A percentile compares a stretch with the other conserved stretches of the same genome.
These are phyloP conservation scores for Merops nubicus DNA, from an alignment of 2,113 vertebrate species.

Conservation along the genomic window DNA sequence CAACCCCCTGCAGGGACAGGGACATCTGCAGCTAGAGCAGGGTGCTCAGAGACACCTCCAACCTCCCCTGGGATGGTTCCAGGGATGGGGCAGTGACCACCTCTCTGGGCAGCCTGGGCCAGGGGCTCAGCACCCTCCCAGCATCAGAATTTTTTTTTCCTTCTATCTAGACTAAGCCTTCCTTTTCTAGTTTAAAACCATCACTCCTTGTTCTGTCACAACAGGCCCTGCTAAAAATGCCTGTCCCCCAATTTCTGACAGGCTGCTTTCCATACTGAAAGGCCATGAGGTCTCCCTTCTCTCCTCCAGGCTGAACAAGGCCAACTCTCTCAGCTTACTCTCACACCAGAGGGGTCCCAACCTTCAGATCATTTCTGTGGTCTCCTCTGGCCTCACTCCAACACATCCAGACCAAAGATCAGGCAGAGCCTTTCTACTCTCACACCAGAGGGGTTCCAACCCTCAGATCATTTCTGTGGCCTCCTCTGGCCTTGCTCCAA, in stretches of 20 bases:
- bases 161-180: background rate
- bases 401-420: background rate
- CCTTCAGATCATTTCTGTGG: background rate
- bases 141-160: background rate
- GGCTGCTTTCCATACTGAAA: background rate
- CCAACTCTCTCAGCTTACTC: background rate
- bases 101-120: background rate
- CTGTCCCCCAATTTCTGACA: background rate
- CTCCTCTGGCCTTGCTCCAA: too few species aligned
- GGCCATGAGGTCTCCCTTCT: background rate
- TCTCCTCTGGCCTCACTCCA: background rate
- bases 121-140: background rate
- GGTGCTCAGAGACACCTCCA: background rate
- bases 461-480: too few species aligned
- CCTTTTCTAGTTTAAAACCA: background rate
- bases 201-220: background rate
- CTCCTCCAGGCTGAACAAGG: background rate
- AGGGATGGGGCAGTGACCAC: background rate
- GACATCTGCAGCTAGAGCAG: background rate
- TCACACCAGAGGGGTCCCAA: background rate
- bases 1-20: background rate
- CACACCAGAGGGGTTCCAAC: too few species aligned
- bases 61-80: background rate
- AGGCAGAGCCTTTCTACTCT: background rate
- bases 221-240: too few species aligned